Evolutionary conservation across 2,113 vertebrate species (phyloP).

Genomic region (Oxyruncus cristatus): DNA sequence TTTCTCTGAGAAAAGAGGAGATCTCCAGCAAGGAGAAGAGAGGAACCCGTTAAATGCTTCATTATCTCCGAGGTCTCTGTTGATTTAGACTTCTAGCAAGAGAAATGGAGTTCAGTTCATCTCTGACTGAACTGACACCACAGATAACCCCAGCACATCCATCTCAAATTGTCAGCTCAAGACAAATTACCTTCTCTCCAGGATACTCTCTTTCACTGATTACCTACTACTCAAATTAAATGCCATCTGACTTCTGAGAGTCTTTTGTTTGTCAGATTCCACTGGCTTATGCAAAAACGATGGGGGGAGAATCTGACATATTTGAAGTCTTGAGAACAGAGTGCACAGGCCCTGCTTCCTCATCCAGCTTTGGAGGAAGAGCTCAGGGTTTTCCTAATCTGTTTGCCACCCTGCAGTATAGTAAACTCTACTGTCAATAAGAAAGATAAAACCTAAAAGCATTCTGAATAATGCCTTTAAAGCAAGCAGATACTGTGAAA

Average conservation of each 20-base stretch:
- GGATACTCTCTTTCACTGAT: conserved; percentile 60
- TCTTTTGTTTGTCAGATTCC: conserved; percentile 70
- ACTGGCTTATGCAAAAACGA: conserved; percentile 67
- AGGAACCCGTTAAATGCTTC: background rate
- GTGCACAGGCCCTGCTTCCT: conserved; percentile 6
- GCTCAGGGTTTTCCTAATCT: conserved; percentile 37
- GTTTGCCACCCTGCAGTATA: conserved; percentile 32
- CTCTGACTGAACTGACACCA: conserved; percentile 42
- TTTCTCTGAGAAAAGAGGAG: conserved; percentile 2
- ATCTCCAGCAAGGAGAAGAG: background rate
- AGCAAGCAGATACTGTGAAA: conserved; percentile 9
- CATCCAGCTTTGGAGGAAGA: conserved; percentile 41
- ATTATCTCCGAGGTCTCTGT: background rate
- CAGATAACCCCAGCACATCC: conserved; percentile 70
- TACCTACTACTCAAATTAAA: conserved; percentile 68
- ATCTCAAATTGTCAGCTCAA: conserved; percentile 63
- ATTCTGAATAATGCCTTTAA: conserved; percentile 11
- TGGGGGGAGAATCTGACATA: background rate
- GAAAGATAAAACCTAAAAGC: conserved; percentile 39
- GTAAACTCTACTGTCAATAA: conserved; percentile 52
- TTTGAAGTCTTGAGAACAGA: conserved; percentile 65
- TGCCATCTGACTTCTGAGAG: conserved; percentile 59
- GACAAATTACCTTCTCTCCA: conserved; percentile 67
- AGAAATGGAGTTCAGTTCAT: conserved; percentile 49
- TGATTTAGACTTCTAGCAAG: conserved; percentile 39